A percentile compares a stretch with the other conserved stretches of the same genome.
Conservation (phyloP, 2,113 vertebrate genomes). For the Telmatochromis sp. region DNA sequence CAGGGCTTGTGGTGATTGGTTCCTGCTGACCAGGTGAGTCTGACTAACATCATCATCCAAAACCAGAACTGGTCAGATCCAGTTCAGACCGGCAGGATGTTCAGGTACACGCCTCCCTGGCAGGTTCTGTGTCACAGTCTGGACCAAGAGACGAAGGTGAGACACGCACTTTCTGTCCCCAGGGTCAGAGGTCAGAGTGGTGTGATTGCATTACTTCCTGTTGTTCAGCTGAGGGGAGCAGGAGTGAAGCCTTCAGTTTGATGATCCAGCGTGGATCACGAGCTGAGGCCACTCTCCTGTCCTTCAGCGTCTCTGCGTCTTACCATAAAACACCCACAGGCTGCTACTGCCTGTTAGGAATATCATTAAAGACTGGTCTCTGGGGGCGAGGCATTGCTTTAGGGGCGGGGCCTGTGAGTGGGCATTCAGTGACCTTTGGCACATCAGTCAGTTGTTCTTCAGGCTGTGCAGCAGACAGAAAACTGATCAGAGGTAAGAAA, state of each 20-base stretch:
- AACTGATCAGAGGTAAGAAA: constrained; percentile 32
- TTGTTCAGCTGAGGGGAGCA: neutral
- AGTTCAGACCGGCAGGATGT: constrained; percentile 17
- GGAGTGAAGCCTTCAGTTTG: neutral
- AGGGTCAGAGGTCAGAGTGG: neutral
- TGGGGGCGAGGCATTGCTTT: neutral
- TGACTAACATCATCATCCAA: neutral
- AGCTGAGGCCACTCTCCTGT: neutral
- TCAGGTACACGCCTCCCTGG: constrained; percentile 43
- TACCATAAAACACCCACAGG: neutral
- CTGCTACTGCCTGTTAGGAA: neutral
- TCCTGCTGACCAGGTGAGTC: neutral
- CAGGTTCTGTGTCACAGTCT: constrained; percentile 50
- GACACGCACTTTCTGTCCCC: neutral
- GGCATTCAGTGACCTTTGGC: constrained; percentile 22
- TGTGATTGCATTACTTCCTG: neutral
- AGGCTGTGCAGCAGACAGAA: neutral
- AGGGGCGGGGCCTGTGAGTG: neutral
- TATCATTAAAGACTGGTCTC: neutral
- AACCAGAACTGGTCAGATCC: neutral
- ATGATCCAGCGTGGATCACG: neutral
- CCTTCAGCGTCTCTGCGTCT: neutral
- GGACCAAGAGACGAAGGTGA: constrained; percentile 53
- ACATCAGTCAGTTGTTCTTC: neutral
- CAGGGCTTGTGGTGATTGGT: neutral